Percentiles rank a stretch among this genome's conserved stretches.
These are phyloP conservation scores for Eurois occulta DNA, from an alignment of 2,888 invertebrate genomes.

Conservation along the genomic window DNA sequence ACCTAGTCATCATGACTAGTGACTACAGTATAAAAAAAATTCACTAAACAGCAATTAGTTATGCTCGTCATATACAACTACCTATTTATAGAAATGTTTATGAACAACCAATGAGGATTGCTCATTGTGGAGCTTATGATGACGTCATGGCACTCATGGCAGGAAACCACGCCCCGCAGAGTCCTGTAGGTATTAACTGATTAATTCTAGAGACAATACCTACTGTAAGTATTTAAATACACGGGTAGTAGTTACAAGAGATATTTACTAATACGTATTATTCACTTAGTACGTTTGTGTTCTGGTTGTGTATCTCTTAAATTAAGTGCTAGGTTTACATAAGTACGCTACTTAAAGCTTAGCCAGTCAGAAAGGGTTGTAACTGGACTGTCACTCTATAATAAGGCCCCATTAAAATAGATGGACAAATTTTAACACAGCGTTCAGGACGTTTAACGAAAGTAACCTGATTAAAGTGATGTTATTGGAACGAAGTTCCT, in stretches of 20 bases:
- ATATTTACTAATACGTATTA: too few relatives aligned
- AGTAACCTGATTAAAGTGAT: too few relatives aligned
- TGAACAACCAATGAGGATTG: conserved; percentile 21
- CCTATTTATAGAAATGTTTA: conserved; percentile 13
- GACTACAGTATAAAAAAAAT: not conserved
- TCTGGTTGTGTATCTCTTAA: not conserved
- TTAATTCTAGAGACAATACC: conserved; percentile 25
- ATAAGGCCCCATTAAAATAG: too few relatives aligned
- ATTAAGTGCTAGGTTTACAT: not conserved
- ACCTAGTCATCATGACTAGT: not conserved
- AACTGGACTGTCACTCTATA: too few relatives aligned
- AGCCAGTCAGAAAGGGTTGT: too few relatives aligned
- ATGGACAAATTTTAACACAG: too few relatives aligned
- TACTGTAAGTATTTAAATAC: not conserved
- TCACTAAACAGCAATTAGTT: conserved; percentile 17
- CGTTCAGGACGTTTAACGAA: too few relatives aligned
- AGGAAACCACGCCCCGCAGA: conserved; percentile 45
- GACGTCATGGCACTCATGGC: conserved; percentile 34
- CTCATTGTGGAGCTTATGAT: conserved; percentile 7
- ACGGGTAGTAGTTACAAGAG: not conserved
- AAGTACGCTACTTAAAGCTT: too few relatives aligned
- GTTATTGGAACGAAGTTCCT: too few relatives aligned
- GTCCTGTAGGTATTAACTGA: conserved; percentile 50
- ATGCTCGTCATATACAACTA: conserved; percentile 15
- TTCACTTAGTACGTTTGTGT: not conserved